Evolutionary conservation across 1,140 invertebrate genomes (phyloP), one percentile per base, ranked within the genome.

Genomic region (Drosophila pseudoobscura): DNA sequence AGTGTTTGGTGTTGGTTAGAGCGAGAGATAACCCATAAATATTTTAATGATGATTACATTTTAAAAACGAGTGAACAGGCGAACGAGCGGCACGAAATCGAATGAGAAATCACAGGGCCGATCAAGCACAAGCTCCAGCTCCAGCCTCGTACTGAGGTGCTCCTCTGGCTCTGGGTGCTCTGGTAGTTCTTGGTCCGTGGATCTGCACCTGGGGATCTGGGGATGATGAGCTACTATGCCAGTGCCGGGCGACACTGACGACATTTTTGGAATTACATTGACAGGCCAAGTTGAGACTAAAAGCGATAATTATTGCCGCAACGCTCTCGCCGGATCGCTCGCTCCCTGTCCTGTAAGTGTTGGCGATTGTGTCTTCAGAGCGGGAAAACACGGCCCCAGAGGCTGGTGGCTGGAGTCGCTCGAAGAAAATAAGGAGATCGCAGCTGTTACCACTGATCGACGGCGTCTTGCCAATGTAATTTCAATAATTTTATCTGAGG

Each of bases 31-130:
- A 68, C 53, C 79, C 84, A 88, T 88, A 88, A 88, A 88, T 88
- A 88, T 88, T 88, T 88, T 89, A 88, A 88, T 88, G 83, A 88
- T 88, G 83, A 88, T 88, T 88, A 88, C 83, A 89, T 88, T 88
- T 88, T 83, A 83, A 88, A 88, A 88, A 79, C 78, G 66, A 68
- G 63, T 22, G 35, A 56, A 26, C 13, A 46, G 22, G 54, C 49
- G 22, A 39, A 39, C 35, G 35, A 39, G 43, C 45, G 24, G 55
- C 61, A 54, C 54, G 56, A 88, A 73, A 87, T 83, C 78, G 75
- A 87, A 83, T 75, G 64, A 59, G 65, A 80, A 82, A 87, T 87
- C 82, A 87, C 78, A 62, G 80, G 60, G 47, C 76, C 78, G 70
- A 83, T 82, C 70, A 62, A 54, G 65, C n/a, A 53, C 24, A 17